A percentile compares a stretch with the other conserved stretches of the same genome.
These are phyloP conservation scores for Perccottus glenii DNA, from an alignment of 2,113 vertebrate species.

Conservation along the genomic window DNA sequence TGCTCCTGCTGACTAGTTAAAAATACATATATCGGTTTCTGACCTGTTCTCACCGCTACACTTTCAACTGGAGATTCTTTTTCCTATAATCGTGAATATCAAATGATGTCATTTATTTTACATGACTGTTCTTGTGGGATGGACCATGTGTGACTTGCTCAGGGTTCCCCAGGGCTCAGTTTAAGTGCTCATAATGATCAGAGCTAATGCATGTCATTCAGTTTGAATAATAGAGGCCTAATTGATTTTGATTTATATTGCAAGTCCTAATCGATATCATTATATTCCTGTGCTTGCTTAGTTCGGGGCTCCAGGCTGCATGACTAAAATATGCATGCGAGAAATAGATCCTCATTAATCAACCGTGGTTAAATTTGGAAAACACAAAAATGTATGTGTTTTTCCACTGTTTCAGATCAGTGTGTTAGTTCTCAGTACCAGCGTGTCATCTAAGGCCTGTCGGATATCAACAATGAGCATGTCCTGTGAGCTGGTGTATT, in stretches of 20 bases:
- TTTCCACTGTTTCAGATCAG: conserved; percentile 4
- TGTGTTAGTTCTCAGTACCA: conserved; percentile 16
- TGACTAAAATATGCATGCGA: conserved; percentile 6
- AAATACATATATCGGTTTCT: conserved; percentile 17
- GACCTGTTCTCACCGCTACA: not conserved
- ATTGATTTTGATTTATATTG: conserved; percentile 36
- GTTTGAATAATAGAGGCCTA: conserved; percentile 22
- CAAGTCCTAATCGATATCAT: conserved; percentile 26
- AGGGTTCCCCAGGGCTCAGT: not conserved
- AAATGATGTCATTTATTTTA: conserved; percentile 35
- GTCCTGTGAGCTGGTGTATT: conserved; percentile 29
- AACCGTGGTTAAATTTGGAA: no score
- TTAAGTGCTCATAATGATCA: conserved; percentile 23
- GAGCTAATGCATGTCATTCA: conserved; percentile 27
- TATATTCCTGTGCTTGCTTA: conserved; percentile 21
- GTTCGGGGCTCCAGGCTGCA: not conserved
- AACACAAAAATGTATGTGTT: not conserved
- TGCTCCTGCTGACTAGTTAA: not conserved
- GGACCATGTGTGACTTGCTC: conserved; percentile 12
- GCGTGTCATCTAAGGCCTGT: not conserved
- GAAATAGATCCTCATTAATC: conserved; percentile 13
- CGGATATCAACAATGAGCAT: conserved; percentile 21
- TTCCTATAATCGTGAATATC: conserved; percentile 29
- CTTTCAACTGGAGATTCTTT: not conserved
- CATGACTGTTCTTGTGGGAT: conserved; percentile 14